A percentile compares a stretch with the other conserved stretches of the same genome.
Evolutionary conservation across 2,797 vertebrate genomes (phyloP).

Genomic region (Mycteria americana): DNA sequence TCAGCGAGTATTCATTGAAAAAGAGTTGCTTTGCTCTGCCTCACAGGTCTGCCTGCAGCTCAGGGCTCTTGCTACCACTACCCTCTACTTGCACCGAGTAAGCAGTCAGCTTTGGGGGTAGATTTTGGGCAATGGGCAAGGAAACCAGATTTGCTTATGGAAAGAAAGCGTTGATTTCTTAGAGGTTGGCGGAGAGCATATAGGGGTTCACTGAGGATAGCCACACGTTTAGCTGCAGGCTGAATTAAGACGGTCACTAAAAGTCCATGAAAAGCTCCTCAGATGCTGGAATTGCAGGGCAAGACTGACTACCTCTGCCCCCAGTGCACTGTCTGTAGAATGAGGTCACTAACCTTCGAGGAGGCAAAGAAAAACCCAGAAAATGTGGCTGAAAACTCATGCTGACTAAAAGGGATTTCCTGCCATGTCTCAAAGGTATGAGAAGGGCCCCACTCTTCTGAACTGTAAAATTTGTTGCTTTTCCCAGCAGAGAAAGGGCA

Average conservation of each 20-base stretch:
- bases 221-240: not conserved
- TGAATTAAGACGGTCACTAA: not conserved
- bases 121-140: not conserved
- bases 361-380: not conserved
- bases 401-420: not conserved
- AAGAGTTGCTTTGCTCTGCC: not conserved
- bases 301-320: not conserved
- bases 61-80: not conserved
- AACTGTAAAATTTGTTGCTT: not conserved
- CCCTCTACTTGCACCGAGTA: not conserved
- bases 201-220: not conserved
- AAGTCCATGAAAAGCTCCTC: not conserved
- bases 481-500: not conserved
- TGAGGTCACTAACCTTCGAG: not conserved
- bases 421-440: not conserved
- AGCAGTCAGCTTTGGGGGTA: not conserved
- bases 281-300: not conserved
- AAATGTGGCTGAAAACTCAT: not conserved
- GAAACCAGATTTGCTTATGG: not conserved
- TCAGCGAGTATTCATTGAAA: not conserved
- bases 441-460: not conserved
- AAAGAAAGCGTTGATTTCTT: not conserved
- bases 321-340: not conserved
- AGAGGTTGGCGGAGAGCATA: not conserved
- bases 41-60: not conserved